Percentiles rank a stretch among this genome's conserved stretches.
Evolutionary conservation across 2,113 vertebrate species (phyloP).

Genomic region (Sturnira hondurensis): DNA sequence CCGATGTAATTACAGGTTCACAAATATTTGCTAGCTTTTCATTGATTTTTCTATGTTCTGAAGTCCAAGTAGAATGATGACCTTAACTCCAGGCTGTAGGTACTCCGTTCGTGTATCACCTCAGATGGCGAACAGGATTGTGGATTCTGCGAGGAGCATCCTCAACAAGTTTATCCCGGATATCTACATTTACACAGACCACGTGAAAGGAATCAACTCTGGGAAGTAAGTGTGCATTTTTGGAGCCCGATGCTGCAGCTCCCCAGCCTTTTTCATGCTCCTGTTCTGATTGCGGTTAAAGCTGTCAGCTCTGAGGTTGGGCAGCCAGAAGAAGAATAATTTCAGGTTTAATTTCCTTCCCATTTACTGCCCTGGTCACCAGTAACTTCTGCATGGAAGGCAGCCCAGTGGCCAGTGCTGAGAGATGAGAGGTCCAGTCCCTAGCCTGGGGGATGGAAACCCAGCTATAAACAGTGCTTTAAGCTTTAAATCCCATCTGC

Average conservation of each 20-base stretch:
- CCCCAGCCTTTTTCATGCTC: neutral
- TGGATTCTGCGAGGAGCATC: constrained; percentile 92
- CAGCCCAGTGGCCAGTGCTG: neutral
- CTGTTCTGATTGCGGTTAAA: neutral
- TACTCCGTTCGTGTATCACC: constrained; percentile 95
- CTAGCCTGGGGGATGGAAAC: neutral
- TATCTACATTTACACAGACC: constrained; percentile 97
- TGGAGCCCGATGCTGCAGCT: neutral
- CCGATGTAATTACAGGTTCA: neutral
- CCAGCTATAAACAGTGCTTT: neutral
- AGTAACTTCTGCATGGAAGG: neutral
- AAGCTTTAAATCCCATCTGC: neutral
- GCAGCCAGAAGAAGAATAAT: neutral
- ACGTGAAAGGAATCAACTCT: constrained; percentile 93
- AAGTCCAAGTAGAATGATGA: neutral
- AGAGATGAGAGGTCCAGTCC: neutral
- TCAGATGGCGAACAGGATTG: constrained; percentile 96
- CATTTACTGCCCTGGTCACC: neutral
- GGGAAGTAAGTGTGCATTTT: constrained; percentile 89
- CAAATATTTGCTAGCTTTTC: neutral
- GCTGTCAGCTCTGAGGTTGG: neutral
- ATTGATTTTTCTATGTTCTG: neutral
- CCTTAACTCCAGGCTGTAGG: constrained; percentile 81
- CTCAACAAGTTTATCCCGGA: constrained; percentile 96
- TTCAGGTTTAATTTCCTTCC: neutral